Percentiles rank a stretch among this genome's conserved stretches.
These are phyloP conservation scores for Boulengerochromis microlepis DNA, from an alignment of 2,113 vertebrate species.

Conservation along the genomic window DNA sequence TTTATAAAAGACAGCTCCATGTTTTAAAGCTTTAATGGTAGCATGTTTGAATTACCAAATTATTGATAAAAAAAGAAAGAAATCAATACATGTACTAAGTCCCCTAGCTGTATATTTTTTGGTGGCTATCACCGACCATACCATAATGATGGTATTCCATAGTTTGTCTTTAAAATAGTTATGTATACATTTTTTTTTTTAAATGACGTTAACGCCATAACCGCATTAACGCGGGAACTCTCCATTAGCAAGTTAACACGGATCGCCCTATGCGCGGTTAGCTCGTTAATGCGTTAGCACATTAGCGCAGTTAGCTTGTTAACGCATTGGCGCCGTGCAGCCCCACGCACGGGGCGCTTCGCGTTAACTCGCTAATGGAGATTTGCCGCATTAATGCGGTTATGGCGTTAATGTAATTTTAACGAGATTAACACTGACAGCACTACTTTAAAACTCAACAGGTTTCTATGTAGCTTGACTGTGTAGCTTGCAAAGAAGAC, in stretches of 20 bases:
- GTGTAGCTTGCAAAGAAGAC: background rate
- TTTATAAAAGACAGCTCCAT: background rate
- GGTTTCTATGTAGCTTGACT: background rate
- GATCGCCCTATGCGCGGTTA: background rate
- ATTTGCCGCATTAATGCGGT: background rate
- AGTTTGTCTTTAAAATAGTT: background rate
- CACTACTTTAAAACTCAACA: background rate
- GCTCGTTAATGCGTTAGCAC: background rate
- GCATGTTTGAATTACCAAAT: background rate
- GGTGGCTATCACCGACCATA: background rate
- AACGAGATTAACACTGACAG: background rate
- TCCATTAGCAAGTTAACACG: background rate
- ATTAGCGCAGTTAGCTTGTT: background rate
- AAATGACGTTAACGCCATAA: background rate
- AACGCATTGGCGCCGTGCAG: background rate
- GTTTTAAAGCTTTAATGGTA: background rate
- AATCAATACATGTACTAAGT: background rate
- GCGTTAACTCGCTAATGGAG: background rate
- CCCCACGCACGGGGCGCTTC: background rate
- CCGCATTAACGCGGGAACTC: background rate
- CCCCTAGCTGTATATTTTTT: background rate
- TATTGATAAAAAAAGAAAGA: background rate
- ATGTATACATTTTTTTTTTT: fast-evolving
- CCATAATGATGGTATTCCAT: background rate
- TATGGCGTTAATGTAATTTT: background rate